Evolutionary conservation across 2,797 vertebrate genomes (phyloP), one percentile per base, ranked within the genome.

Genomic region (Lutjanus campechanus): DNA sequence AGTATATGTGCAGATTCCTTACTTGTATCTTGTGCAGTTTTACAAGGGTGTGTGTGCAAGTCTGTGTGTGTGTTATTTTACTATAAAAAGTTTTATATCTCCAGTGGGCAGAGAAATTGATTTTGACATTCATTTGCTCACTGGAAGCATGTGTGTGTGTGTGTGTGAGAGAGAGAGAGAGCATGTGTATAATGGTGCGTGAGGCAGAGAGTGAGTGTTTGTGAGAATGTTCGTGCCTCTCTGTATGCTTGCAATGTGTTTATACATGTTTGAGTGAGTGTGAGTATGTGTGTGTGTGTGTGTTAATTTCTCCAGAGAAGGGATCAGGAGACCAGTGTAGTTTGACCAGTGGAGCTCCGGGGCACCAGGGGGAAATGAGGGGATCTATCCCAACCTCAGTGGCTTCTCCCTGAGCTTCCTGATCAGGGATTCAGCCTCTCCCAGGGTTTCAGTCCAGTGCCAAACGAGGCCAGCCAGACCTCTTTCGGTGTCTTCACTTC

Each of bases 311-410:
- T 90, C 79, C 67, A 51, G 81, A 82, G 84, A 86, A 44, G 81
- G 82, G 87, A 89, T 85, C 81, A 72, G 63, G 84, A 82, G 84
- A 74, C 70, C 49, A 36, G 54, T 69, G 82, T 76, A 76, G 81
- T 84, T 92, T 90, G 89, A 92, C 87, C 85, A 82, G 66, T 19
- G 29, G 84, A 80, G 85, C 85, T 89, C 82, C 16, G 55, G 69
- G 55, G 81, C 79, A 82, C 76, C 71, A 68, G 44, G 59, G 65
- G 47, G 81, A 75, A 72, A 72, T 74, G 76, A 70, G 60, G 73
- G 76, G 69, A 79, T 79, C 81, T 74, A 74, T 73, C 83, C 86
- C 72, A 59, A 84, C 66, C 68, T 65, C 74, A 25, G 55, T 72
- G 73, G 65, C 79, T 76, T 83, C 83, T 88, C 84, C 82, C 79